Percentiles rank a stretch among this genome's conserved stretches.
Evolutionary conservation across 1,140 invertebrate genomes (phyloP).

Genomic region (Drosophila navojoa): DNA sequence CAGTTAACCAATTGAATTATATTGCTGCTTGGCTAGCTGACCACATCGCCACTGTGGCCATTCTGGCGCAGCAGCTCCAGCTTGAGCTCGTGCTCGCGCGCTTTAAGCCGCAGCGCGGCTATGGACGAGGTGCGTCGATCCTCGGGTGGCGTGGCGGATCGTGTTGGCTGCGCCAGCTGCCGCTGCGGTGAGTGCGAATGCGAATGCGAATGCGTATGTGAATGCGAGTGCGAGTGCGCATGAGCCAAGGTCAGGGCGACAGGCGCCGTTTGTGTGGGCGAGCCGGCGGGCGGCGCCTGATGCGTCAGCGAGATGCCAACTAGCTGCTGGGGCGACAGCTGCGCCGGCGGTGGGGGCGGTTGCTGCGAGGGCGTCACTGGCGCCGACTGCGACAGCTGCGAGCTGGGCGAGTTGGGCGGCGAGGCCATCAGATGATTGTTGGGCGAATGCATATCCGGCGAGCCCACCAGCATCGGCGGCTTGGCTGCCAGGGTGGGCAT

Average conservation of each 20-base stretch:
- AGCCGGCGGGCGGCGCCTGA: conserved; percentile 50
- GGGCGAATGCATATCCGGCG: conserved; percentile 81
- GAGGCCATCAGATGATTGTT: conserved; percentile 83
- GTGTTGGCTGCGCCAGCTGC: conserved; percentile 75
- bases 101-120: conserved; percentile 94
- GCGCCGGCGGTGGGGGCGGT: conserved; percentile 48
- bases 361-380: conserved; percentile 49
- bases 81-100: conserved; percentile 95
- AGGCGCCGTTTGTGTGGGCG: conserved; percentile 66
- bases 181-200: conserved; percentile 45
- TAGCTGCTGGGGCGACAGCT: conserved; percentile 62
- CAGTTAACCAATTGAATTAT: conserved; percentile 3
- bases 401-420: conserved; percentile 86
- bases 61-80: conserved; percentile 93
- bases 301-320: conserved; percentile 72
- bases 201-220: neutral
- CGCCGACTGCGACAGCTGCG: conserved; percentile 83
- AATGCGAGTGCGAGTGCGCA: conserved; percentile 8
- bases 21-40: conserved; percentile 84
- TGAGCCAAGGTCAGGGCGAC: conserved; percentile 63
- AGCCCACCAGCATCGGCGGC: conserved; percentile 72
- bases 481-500: conserved; percentile 73
- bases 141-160: conserved; percentile 85
- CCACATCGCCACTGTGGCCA: conserved; percentile 88
- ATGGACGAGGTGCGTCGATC: conserved; percentile 95